Conservation (phyloP, 2,888 invertebrate genomes). For the Norana najaformis region DNA sequence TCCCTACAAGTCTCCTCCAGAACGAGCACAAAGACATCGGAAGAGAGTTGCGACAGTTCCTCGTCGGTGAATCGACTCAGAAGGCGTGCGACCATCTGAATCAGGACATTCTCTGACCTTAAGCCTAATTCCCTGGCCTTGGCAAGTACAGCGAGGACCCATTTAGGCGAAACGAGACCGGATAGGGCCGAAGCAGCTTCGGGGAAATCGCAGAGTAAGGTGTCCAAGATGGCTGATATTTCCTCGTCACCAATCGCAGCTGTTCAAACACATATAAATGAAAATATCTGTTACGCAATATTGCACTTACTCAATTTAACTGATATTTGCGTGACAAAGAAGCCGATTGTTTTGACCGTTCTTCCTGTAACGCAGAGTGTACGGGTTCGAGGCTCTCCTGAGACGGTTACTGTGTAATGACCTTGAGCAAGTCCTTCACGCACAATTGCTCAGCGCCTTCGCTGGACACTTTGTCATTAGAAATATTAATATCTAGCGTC, state of each 20-base stretch:
- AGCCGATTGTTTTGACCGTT: too few relatives aligned
- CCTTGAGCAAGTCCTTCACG: too few relatives aligned
- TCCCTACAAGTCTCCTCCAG: conserved; percentile 31
- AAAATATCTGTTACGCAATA: not conserved
- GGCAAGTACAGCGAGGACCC: conserved; percentile 35
- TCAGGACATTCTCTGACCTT: conserved; percentile 50
- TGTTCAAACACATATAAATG: not conserved
- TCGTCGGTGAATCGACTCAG: conserved; percentile 42
- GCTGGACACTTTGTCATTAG: too few relatives aligned
- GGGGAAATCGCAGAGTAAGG: conserved; percentile 51
- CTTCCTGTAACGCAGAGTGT: too few relatives aligned
- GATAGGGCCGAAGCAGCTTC: conserved; percentile 46
- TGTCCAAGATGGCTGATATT: conserved; percentile 50
- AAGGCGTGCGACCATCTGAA: conserved; percentile 48
- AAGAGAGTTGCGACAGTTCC: conserved; percentile 54
- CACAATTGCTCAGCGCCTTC: too few relatives aligned
- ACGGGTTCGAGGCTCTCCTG: too few relatives aligned
- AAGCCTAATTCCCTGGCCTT: conserved; percentile 36
- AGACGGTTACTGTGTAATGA: too few relatives aligned
- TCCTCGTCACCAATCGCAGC: conserved; percentile 34
- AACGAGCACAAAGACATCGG: conserved; percentile 52
- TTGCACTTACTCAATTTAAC: too few relatives aligned
- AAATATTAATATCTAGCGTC: too few relatives aligned
- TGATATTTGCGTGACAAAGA: too few relatives aligned
- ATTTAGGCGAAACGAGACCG: conserved; percentile 36